These are phyloP conservation scores for Drosophila macrospina DNA, from an alignment of 2,888 invertebrate species.

Conservation along the genomic window DNA sequence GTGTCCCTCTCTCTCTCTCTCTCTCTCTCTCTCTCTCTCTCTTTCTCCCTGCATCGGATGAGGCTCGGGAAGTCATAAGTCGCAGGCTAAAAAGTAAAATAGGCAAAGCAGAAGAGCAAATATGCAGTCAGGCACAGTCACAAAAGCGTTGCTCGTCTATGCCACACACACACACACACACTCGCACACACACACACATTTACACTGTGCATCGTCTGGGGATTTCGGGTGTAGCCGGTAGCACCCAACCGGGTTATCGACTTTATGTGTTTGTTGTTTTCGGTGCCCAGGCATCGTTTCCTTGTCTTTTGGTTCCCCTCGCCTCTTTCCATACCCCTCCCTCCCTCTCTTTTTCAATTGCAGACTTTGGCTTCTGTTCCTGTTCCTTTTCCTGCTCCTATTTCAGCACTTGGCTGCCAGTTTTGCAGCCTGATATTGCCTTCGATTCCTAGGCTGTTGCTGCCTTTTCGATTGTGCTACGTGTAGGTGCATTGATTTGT, in stretches of 20 bases:
- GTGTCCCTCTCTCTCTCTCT: background rate
- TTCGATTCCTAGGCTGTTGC: conserved; percentile 27
- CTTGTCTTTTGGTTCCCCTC: conserved; percentile 64
- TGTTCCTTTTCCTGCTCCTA: conserved; percentile 12
- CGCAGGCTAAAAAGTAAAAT: conserved; percentile 69
- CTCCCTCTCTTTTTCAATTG: conserved; percentile 75
- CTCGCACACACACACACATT: conserved; percentile 41
- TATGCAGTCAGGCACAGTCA: conserved; percentile 57
- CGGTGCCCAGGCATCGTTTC: conserved; percentile 49
- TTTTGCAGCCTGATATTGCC: conserved; percentile 55
- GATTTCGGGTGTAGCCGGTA: conserved; percentile 50
- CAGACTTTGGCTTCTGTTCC: conserved; percentile 44
- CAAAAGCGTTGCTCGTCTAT: conserved; percentile 30
- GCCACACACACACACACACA: conserved; percentile 29
- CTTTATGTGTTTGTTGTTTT: conserved; percentile 81
- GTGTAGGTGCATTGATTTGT: conserved; percentile 6
- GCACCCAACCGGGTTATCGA: conserved; percentile 74
- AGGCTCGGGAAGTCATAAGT: conserved; percentile 71
- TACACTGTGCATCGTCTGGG: conserved; percentile 25
- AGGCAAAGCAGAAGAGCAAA: conserved; percentile 77
- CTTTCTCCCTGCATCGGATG: conserved; percentile 6
- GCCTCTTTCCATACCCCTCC: too few relatives aligned
- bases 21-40: background rate
- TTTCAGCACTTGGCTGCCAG: conserved; percentile 18
- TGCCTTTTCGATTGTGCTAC: conserved; percentile 2